Conservation (phyloP, 2,113 vertebrate species). For the Grus americana region DNA sequence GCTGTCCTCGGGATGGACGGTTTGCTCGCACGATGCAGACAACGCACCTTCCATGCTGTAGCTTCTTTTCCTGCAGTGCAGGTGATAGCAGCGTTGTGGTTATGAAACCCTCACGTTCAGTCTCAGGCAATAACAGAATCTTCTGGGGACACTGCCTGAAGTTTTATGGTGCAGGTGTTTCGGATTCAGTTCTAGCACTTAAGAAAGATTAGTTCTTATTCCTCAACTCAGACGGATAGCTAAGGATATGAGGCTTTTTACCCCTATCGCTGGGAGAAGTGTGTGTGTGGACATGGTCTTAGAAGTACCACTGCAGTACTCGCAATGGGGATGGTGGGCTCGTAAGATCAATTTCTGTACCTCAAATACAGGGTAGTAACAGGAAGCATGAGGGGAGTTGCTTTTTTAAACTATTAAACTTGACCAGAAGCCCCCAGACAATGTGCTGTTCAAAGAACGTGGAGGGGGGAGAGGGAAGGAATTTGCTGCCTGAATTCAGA, state of each 20-base stretch:
- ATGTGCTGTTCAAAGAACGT: background rate
- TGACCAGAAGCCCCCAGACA: background rate
- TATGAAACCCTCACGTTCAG: background rate
- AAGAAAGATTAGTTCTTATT: background rate
- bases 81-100: fast-evolving
- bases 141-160: background rate
- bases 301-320: background rate
- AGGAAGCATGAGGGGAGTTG: background rate
- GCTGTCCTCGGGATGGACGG: background rate
- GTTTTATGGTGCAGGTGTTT: background rate
- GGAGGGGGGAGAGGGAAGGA: background rate
- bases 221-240: background rate
- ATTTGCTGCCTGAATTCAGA: background rate
- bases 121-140: background rate
- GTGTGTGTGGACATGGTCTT: background rate
- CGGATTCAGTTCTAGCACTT: background rate
- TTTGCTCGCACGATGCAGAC: background rate
- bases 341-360: fast-evolving
- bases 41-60: background rate
- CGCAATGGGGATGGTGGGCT: background rate
- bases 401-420: background rate
- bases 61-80: background rate
- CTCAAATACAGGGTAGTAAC: background rate
- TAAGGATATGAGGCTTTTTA: background rate
- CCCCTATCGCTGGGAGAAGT: background rate